Percentiles rank a stretch among this genome's conserved stretches.
phyloP scores from a whole-genome alignment of 2,797 vertebrate species.

The Poliocrania exsul region DNA sequence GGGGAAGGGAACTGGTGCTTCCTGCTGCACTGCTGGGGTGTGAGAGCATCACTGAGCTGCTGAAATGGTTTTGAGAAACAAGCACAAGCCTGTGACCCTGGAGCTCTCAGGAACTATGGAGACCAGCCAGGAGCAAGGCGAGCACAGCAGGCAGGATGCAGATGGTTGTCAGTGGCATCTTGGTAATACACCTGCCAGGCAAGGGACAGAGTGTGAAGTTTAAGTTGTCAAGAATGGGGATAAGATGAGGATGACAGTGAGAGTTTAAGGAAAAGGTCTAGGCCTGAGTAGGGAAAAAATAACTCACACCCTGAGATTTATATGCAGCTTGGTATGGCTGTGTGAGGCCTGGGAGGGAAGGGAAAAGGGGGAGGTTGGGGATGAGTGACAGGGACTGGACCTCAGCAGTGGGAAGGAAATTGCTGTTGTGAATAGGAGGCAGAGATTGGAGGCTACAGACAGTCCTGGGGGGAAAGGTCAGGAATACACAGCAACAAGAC shows the following conservation, averaged over 20 bases:
- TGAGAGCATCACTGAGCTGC: neutral
- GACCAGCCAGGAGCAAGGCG: neutral
- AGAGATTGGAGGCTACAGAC: neutral
- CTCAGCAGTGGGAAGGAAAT: slow-evolving; percentile 14
- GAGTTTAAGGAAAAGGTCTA: neutral
- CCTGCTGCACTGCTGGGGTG: neutral
- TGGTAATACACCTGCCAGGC: neutral
- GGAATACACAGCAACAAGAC: neutral
- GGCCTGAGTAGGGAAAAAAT: neutral
- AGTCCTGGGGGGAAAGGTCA: neutral
- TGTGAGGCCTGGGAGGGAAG: neutral
- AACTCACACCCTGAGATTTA: neutral
- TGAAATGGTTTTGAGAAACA: neutral
- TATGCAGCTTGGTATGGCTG: neutral
- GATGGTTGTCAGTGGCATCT: neutral
- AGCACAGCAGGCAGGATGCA: neutral
- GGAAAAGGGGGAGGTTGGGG: neutral
- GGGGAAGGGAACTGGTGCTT: neutral
- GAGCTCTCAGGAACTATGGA: neutral
- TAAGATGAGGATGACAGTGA: neutral
- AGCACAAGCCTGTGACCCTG: neutral
- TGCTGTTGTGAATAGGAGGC: neutral
- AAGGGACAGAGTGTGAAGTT: neutral
- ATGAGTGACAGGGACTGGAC: neutral
- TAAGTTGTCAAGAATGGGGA: neutral